Percentiles rank a stretch among this genome's conserved stretches.
phyloP scores from a whole-genome alignment of 2,888 invertebrate genomes.

The Quadriops clusia region DNA sequence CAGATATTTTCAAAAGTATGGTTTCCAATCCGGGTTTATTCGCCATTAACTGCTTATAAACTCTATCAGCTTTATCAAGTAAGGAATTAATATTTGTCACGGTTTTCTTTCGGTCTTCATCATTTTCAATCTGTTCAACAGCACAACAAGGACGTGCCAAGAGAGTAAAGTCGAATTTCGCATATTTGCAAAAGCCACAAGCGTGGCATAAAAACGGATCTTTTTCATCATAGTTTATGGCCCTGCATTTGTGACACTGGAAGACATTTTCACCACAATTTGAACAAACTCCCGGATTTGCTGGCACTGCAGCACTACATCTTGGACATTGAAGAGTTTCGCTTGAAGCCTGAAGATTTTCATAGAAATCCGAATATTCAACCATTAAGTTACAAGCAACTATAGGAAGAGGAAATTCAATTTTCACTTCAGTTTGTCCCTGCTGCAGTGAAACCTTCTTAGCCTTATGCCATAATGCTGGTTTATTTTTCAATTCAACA shows the following conservation, averaged over 20 bases:
- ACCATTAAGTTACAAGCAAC: constrained; percentile 97
- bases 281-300: constrained; percentile 93
- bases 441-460: constrained; percentile 82
- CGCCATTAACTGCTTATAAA: constrained; percentile 80
- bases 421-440: constrained; percentile 90
- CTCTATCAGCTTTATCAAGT: constrained; percentile 87
- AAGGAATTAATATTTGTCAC: constrained; percentile 82
- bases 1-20: constrained; percentile 74
- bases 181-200: constrained; percentile 98
- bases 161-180: constrained; percentile 93
- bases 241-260: constrained; percentile 97
- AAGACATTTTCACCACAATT: constrained; percentile 98
- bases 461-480: constrained; percentile 94
- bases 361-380: constrained; percentile 96
- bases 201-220: constrained; percentile 98
- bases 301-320: constrained; percentile 92
- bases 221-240: constrained; percentile 98
- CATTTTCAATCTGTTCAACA: constrained; percentile 93
- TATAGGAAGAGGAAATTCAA: constrained; percentile 93
- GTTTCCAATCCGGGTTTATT: constrained; percentile 86
- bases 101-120: constrained; percentile 92
- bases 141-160: constrained; percentile 88
- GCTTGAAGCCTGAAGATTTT: constrained; percentile 85
- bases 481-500: constrained; percentile 92
- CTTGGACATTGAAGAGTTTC: constrained; percentile 93